These are phyloP conservation scores for Epizoanthus ramosus DNA, from an alignment of 92 coral and sea anemone species.

Conservation along the genomic window DNA sequence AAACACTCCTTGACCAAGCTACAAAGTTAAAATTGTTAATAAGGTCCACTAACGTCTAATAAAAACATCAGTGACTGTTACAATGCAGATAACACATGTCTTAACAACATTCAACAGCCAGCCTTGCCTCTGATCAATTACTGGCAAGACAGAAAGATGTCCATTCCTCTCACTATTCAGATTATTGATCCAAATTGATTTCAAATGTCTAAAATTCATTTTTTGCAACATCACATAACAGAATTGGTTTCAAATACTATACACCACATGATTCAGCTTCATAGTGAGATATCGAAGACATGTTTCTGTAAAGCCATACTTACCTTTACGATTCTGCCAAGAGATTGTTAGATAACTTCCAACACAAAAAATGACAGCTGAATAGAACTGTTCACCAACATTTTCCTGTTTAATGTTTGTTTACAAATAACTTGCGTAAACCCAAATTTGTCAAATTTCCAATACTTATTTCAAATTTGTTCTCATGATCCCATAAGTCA, in stretches of 20 bases:
- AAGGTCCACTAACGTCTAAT: too few species aligned
- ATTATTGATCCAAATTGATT: too few species aligned
- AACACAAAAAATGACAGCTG: not conserved
- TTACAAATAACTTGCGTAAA: too few species aligned
- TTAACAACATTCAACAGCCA: not conserved
- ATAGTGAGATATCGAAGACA: not conserved
- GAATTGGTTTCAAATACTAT: not conserved
- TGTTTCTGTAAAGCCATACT: conserved; percentile 4
- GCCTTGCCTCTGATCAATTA: conserved; percentile 3
- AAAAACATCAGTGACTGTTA: not conserved
- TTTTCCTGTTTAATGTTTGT: not conserved
- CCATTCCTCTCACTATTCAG: conserved; percentile 4
- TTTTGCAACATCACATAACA: too few species aligned
- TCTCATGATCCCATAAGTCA: too few species aligned
- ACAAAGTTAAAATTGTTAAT: too few species aligned
- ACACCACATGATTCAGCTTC: not conserved
- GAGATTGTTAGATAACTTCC: not conserved
- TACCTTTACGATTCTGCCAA: not conserved
- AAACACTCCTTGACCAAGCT: too few species aligned
- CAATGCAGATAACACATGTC: not conserved
- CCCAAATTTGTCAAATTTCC: too few species aligned
- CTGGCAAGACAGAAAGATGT: conserved; percentile 2
- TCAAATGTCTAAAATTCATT: too few species aligned
- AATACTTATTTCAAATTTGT: too few species aligned
- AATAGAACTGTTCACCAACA: not conserved